Base-by-base conservation (phyloP, 1,140 invertebrate genomes). In the Chymomyza costata region DNA sequence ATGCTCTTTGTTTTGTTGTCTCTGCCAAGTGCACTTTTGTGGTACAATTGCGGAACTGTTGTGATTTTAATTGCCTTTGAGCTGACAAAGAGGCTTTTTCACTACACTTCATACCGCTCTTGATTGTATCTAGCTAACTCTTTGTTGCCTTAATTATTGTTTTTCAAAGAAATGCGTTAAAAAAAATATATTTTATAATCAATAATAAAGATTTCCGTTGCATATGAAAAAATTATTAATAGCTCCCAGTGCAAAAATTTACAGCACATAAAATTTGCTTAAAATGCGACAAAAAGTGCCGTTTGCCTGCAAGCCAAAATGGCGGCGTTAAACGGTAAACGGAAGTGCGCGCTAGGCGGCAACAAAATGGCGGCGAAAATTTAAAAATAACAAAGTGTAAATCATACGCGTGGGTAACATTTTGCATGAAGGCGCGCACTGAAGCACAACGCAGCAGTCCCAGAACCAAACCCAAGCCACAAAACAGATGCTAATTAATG, bases 301-400 rank as follows among this genome's bases (percentile, higher is more conserved):
- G 25, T 28, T 28, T 48, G 21, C 21, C 21, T 25, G 21, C 21
- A 8, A 25, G 21, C 3, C 21, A 25, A 5, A 6, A 8, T 34
- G 6, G 13, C 32, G 8, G 21, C n/a, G 30, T 47, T 30, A 48
- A 15, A 52, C 14, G 11, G 3, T n/a, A n/a, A n/a, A 10, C 52
- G 73, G 73, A 73, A 71, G 59, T 37, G 28, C 31, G 50, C 32
- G 41, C 38, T 45, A 50, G 52, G 49, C 32, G 52, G 46, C 51
- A 32, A 69, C 55, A 73, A 81, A 81, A 73, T 67, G 73, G 64
- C 60, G 57, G 46, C 38, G 46, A 15, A 62, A 73, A 74, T 62
- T 73, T 73, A 80, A 81, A 80, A 80, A 80, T 80, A 80, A 81
- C 73, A 80, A 74, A 74, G 68, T 73, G 67, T 81, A 80, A 80